phyloP scores from a whole-genome alignment of 2,888 invertebrate species.

The Agrochola circellaris region DNA sequence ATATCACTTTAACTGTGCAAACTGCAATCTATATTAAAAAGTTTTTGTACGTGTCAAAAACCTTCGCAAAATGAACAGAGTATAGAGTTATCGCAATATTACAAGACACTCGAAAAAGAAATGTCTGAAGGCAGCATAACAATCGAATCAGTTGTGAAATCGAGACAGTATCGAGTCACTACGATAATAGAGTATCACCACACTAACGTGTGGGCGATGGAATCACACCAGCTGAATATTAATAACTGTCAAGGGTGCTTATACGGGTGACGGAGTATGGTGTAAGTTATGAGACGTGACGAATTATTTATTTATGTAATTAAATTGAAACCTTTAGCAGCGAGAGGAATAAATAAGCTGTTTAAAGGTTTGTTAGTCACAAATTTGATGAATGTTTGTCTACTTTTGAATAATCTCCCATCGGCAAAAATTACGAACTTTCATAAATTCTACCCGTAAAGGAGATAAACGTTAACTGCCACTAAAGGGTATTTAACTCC shows the following conservation, averaged over 20 bases:
- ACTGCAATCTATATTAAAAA: not conserved
- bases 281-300: slow-evolving; percentile 19
- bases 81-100: not conserved
- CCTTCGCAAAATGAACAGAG: not conserved
- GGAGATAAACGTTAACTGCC: too few relatives aligned
- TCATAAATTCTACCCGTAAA: too few relatives aligned
- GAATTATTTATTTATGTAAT: slow-evolving; percentile 11
- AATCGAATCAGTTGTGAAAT: slow-evolving; percentile 59
- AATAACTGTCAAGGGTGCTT: slow-evolving; percentile 75
- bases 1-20: not conserved
- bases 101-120: slow-evolving; percentile 34
- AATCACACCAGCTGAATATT: slow-evolving; percentile 76
- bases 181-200: slow-evolving; percentile 58
- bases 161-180: slow-evolving; percentile 34
- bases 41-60: not conserved
- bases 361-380: not conserved
- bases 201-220: slow-evolving; percentile 71
- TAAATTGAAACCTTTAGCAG: not conserved
- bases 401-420: not conserved
- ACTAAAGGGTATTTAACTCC: too few relatives aligned
- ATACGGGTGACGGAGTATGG: slow-evolving; percentile 43
- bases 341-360: not conserved
- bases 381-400: not conserved
- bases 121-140: slow-evolving; percentile 46
- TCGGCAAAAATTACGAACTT: too few relatives aligned